phyloP scores from a whole-genome alignment of 2,113 vertebrate species.

The Xiphophorus maculatus region DNA sequence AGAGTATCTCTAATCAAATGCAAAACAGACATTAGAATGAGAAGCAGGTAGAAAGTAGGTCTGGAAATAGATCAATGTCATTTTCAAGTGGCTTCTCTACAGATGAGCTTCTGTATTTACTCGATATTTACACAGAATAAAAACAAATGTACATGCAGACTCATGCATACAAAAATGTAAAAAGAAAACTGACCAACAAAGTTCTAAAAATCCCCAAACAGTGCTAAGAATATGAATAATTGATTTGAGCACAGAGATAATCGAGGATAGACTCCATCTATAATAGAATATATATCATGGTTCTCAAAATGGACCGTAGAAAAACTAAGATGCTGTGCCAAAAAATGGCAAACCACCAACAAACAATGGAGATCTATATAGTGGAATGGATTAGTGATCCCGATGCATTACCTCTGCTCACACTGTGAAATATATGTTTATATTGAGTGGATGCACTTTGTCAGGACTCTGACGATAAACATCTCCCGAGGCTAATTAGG shows the following conservation, averaged over 20 bases:
- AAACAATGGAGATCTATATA: neutral
- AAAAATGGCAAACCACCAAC: neutral
- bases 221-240: conserved; percentile 32
- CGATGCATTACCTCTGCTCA: neutral
- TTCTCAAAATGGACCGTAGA: neutral
- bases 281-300: conserved; percentile 2
- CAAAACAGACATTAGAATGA: conserved; percentile 57
- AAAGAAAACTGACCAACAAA: conserved; percentile 33
- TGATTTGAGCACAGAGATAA: conserved; percentile 2
- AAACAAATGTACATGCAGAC: conserved; percentile 4
- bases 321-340: neutral
- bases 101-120: conserved; percentile 52
- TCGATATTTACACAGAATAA: conserved; percentile 29
- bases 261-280: neutral
- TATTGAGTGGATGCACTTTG: neutral
- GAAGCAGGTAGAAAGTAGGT: conserved; percentile 60
- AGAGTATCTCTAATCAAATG: conserved; percentile 1
- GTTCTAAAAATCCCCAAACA: conserved; percentile 28
- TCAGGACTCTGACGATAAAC: neutral
- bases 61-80: conserved; percentile 68
- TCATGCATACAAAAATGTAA: conserved; percentile 10
- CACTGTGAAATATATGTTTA: neutral
- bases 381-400: neutral
- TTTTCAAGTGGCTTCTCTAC: conserved; percentile 71
- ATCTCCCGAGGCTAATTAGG: neutral